These are phyloP conservation scores for Caenorhabditis remanei DNA, from an alignment of 1,140 invertebrate species.

Conservation along the genomic window DNA sequence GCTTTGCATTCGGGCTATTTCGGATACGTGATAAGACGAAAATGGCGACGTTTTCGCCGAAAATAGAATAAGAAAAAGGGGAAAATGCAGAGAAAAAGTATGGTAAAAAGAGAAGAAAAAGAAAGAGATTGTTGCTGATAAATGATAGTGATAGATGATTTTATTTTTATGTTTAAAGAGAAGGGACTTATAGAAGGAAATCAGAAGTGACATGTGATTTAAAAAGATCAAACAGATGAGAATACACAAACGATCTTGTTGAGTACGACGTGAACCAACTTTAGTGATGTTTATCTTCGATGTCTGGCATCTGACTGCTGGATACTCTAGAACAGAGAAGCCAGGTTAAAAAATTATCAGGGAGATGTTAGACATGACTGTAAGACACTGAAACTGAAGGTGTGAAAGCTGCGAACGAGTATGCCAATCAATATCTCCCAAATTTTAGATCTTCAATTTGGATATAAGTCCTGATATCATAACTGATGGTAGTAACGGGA, in stretches of 20 bases:
- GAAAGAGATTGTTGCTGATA: slow-evolving; percentile 17
- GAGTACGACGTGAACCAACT: background rate
- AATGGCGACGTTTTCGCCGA: slow-evolving; percentile 51
- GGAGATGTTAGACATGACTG: too few species aligned
- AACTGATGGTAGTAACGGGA: too few species aligned
- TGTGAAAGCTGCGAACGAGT: too few species aligned
- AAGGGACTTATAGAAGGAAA: background rate
- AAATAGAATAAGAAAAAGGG: slow-evolving; percentile 22
- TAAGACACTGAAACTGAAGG: too few species aligned
- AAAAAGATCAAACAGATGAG: slow-evolving; percentile 25
- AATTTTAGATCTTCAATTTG: too few species aligned
- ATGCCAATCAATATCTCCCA: too few species aligned
- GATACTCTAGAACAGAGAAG: too few species aligned
- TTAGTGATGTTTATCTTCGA: too few species aligned
- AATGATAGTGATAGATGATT: slow-evolving; percentile 44
- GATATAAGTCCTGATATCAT: too few species aligned
- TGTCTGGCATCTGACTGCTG: too few species aligned
- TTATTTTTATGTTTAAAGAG: slow-evolving; percentile 11
- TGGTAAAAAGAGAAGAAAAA: slow-evolving; percentile 1
- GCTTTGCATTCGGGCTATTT: slow-evolving; percentile 28
- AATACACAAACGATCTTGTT: background rate
- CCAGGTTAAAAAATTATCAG: too few species aligned
- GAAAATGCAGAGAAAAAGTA: slow-evolving; percentile 42
- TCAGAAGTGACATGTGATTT: slow-evolving; percentile 34
- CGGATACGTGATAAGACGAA: slow-evolving; percentile 46